Percentiles rank a stretch among this genome's conserved stretches.
These are phyloP conservation scores for Pardosa pseudoannulata DNA, from an alignment of 2,888 invertebrate genomes.

Conservation along the genomic window DNA sequence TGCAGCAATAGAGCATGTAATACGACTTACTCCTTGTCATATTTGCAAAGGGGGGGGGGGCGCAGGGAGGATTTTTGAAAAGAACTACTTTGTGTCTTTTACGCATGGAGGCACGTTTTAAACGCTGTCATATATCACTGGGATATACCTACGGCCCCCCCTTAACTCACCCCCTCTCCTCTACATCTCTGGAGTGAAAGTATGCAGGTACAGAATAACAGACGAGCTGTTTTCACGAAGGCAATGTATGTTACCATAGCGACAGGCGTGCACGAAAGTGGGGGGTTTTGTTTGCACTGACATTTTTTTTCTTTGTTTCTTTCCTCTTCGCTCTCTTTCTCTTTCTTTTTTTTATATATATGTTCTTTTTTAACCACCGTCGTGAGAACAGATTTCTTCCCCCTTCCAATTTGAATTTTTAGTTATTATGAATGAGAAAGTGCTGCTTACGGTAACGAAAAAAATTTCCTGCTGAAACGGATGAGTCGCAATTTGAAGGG, in stretches of 20 bases:
- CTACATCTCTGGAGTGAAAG: slow-evolving; percentile 27
- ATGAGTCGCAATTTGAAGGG: background rate
- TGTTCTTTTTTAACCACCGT: background rate
- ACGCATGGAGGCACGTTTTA: slow-evolving; percentile 57
- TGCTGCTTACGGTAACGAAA: background rate
- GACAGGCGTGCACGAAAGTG: slow-evolving; percentile 37
- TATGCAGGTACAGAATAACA: slow-evolving; percentile 64
- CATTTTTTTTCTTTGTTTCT: slow-evolving; percentile 29
- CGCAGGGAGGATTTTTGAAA: slow-evolving; percentile 22
- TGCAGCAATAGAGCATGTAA: slow-evolving; percentile 68
- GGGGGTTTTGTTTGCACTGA: slow-evolving; percentile 62
- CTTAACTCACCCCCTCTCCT: background rate
- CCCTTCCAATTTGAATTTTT: background rate
- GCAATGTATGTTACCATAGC: slow-evolving; percentile 44
- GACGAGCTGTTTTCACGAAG: slow-evolving; percentile 72
- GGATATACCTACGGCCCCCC: background rate
- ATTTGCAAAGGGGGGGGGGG: slow-evolving; percentile 35
- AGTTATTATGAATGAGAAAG: slow-evolving; percentile 8
- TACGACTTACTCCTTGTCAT: slow-evolving; percentile 70
- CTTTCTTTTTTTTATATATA: background rate
- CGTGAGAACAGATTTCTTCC: slow-evolving; percentile 7
- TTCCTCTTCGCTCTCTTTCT: background rate
- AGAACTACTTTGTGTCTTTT: slow-evolving; percentile 67
- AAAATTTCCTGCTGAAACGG: background rate
- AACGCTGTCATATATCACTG: slow-evolving; percentile 62